phyloP scores from a whole-genome alignment of 2,113 vertebrate genomes.

The Natator depressus region DNA sequence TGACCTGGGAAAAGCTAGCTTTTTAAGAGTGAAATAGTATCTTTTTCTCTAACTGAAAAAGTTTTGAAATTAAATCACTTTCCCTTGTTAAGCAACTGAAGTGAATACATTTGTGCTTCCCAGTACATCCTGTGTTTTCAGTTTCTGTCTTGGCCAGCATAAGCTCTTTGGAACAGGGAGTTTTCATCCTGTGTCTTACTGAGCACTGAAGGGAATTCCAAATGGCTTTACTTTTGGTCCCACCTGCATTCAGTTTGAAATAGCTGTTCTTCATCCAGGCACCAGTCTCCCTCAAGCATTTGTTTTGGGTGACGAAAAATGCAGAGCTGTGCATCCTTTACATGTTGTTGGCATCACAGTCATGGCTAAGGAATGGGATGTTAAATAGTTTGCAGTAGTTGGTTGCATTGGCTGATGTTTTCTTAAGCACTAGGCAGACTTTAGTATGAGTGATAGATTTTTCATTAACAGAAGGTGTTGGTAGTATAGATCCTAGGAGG shows the following conservation, averaged over 20 bases:
- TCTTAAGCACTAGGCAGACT: not conserved
- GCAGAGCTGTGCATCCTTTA: not conserved
- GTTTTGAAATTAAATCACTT: not conserved
- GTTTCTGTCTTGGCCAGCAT: not conserved
- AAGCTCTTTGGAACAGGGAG: not conserved
- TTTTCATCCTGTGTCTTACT: not conserved
- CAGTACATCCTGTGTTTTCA: not conserved
- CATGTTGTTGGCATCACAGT: not conserved
- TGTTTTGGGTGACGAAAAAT: not conserved
- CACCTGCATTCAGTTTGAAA: not conserved
- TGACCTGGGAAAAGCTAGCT: not conserved
- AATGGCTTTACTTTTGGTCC: not conserved
- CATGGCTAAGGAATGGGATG: not conserved
- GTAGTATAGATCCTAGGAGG: not conserved
- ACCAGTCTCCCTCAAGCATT: not conserved
- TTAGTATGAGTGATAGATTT: not conserved
- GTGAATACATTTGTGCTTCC: not conserved
- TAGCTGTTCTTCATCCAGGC: not conserved
- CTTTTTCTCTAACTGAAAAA: not conserved
- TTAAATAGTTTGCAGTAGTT: accelerated
- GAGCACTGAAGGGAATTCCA: not conserved
- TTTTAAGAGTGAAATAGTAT: not conserved
- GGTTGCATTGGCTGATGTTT: not conserved
- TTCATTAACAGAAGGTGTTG: not conserved
- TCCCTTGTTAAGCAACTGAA: not conserved